Base-by-base conservation (phyloP, 2,797 vertebrate species). In the Lacerta bilineata region DNA sequence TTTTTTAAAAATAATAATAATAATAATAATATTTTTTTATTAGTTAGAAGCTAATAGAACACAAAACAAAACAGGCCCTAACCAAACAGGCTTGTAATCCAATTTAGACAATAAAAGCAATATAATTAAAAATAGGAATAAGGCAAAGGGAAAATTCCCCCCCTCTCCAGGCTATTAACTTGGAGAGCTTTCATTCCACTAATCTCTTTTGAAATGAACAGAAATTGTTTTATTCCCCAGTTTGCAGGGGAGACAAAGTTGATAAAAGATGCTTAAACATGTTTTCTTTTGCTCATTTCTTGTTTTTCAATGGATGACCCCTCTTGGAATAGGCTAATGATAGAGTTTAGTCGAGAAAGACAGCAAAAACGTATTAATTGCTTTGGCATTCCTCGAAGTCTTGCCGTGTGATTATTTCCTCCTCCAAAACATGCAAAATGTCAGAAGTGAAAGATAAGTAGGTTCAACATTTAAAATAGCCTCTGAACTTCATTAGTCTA, bases 191-290 rank as follows among this genome's bases (percentile, higher is more conserved):
- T 72, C 59, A 25, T 78, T 68, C 81, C 20, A 36, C 74, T 84
- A 84, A 71, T 84, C 74, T 84, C 15, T 84, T 88, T 84, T 79
- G 74, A 78, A 46, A 84, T 71, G 27, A 59, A 69, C 75, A 41
- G 20, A 88, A 85, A 85, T 84, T 33, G 39, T 74, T 72, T 80
- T 64, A 64, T 61, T 75, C 64, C 39, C 20, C 77, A 50, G 29
- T 75, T 85, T 81, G 17, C 69, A 75, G 29, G 39, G 41, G 66
- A 80, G 78, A 75, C 55, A 43, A 13, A 80, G 25, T 41, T 46
- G 78, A 85, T 81, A 69, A 77, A 66, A 18, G 36, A 77, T 50
- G 33, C 25, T 64, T 23, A n/a, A 29, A 11, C 39, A 15, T 9
- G 50, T 43, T 72, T 36, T 33, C 46, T 33, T 27, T 15, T 39